Evolutionary conservation across 2,888 invertebrate genomes (phyloP).

Genomic region (Drosophila monieri): DNA sequence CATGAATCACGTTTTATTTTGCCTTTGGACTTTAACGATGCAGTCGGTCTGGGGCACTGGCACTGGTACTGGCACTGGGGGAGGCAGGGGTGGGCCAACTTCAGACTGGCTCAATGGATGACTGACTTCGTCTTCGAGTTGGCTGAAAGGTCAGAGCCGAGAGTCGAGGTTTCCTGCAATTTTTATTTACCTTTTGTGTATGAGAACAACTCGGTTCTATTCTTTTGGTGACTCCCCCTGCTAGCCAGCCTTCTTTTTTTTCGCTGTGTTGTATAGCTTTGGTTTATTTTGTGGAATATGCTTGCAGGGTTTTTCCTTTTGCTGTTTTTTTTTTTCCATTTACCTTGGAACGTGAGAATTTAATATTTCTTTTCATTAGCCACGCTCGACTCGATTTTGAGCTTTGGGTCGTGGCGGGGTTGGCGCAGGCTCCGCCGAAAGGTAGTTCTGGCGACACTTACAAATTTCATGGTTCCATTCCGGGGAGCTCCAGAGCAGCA

Average conservation of each 20-base stretch:
- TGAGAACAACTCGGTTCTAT: constrained; percentile 54
- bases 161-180: constrained; percentile 58
- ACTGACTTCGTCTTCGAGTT: constrained; percentile 57
- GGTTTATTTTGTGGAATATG: constrained; percentile 43
- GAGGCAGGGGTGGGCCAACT: constrained; percentile 23
- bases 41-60: constrained; percentile 44
- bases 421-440: constrained; percentile 18
- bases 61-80: background rate
- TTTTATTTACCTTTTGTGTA: constrained; percentile 75
- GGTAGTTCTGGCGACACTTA: constrained; percentile 57
- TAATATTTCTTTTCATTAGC: constrained; percentile 79
- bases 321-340: constrained; percentile 33
- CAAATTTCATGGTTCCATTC: constrained; percentile 63
- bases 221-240: constrained; percentile 19
- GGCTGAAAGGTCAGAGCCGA: constrained; percentile 66
- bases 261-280: constrained; percentile 5
- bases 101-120: constrained; percentile 61
- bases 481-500: constrained; percentile 47
- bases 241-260: background rate
- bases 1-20: constrained; percentile 80
- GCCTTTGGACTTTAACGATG: constrained; percentile 78
- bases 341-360: constrained; percentile 74
- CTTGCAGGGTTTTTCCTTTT: constrained; percentile 43
- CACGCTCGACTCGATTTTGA: constrained; percentile 45
- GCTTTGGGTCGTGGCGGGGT: constrained; percentile 13